Evolutionary conservation across 2,888 invertebrate species (phyloP), one percentile per base, ranked within the genome.

Genomic region (Lacanobia oleracea): DNA sequence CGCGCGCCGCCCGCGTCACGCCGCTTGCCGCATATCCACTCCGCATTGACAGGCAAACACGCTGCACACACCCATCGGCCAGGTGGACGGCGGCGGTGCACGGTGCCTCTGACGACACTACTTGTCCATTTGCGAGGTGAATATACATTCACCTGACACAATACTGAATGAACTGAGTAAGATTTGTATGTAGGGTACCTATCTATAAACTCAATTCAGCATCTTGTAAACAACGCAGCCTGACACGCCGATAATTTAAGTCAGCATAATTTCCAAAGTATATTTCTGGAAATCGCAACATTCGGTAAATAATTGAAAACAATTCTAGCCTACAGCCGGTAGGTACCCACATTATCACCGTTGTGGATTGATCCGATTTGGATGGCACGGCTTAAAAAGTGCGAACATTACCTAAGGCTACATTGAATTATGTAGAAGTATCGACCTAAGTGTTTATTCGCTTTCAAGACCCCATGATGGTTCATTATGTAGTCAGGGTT

Each of bases 1-100:
- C 92, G 92, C 90, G 93, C 93, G 92, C 92, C 90, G 72, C 75
- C 86, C 90, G 81, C 83, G 84, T 82, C 83, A 81, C 82, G 76
- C 70, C 83, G 83, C 81, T 77, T 85, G 84, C 87, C 86, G 88
- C 89, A 86, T 80, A 84, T 83, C 73, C 78, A 83, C 81, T 64
- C 86, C 77, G 85, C 86, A 86, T 81, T 79, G 82, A 86, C 86
- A 83, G 79, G 59, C 75, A 74, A 72, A 70, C 69, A 82, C 66
- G 56, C 66, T 78, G 71, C 73, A 81, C 75, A 85, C 83, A 84
- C 81, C 85, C 71, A 81, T 33, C 64, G 67, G 6, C 67, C 76
- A 79, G 78, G 74, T 81, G 51, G 21, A 66, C 64, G 73, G 37
- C 62, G 67, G 33, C 61, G 67, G 33, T 63, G 74, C 65, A 60